Evolutionary conservation across 2,113 vertebrate genomes (phyloP).

Genomic region (Hyaena hyaena): DNA sequence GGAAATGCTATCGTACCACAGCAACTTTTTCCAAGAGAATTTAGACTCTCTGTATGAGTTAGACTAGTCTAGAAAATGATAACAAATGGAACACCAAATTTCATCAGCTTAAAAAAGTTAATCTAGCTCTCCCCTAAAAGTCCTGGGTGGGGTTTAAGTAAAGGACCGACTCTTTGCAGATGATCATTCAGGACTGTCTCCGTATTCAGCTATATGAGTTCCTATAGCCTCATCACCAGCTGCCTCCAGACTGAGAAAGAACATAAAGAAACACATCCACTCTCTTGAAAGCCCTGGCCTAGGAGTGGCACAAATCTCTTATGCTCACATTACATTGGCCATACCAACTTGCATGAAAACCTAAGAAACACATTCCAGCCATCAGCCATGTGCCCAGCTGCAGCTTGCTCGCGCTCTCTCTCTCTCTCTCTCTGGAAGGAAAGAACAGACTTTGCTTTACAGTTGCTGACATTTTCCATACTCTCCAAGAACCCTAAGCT

Average conservation of each 20-base stretch:
- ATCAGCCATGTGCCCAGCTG: fast-evolving
- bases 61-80: not conserved
- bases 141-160: not conserved
- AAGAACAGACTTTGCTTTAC: not conserved
- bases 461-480: not conserved
- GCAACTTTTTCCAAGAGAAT: not conserved
- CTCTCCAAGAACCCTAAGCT: not conserved
- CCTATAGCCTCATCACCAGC: not conserved
- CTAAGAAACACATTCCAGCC: not conserved
- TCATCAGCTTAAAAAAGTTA: not conserved
- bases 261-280: not conserved
- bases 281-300: not conserved
- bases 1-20: not conserved
- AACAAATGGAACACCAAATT: not conserved
- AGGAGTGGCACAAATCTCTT: not conserved
- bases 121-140: not conserved
- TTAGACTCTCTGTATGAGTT: not conserved
- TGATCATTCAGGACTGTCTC: not conserved
- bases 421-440: not conserved
- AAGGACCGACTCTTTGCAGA: not conserved
- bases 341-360: not conserved
- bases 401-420: not conserved
- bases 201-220: not conserved
- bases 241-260: not conserved
- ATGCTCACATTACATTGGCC: not conserved